phyloP scores from a whole-genome alignment of 2,888 invertebrate species.

The Gari tellinella region DNA sequence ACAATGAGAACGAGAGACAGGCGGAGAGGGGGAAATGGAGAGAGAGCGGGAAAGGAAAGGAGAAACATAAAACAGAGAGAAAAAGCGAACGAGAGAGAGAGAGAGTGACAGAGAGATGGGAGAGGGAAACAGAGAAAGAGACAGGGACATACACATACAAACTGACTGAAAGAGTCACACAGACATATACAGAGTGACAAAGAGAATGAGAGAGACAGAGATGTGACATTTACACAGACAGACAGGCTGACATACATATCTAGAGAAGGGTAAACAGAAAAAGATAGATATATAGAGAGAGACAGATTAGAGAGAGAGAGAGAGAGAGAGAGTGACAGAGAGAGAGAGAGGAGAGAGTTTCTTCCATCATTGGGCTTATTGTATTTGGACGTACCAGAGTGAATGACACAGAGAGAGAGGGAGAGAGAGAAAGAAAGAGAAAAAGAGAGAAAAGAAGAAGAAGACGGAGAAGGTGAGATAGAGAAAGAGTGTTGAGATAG shows the following conservation, averaged over 20 bases:
- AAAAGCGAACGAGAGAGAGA: neutral
- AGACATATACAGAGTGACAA: no score
- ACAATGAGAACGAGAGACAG: no score
- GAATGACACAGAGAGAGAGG: conserved; percentile 23
- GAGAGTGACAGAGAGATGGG: neutral
- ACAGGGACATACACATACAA: no score
- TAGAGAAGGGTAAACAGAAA: conserved; percentile 11
- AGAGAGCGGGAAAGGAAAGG: no score
- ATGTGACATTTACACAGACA: conserved; percentile 14
- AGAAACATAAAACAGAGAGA: no score
- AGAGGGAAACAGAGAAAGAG: conserved; percentile 9
- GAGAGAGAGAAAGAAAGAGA: conserved; percentile 20
- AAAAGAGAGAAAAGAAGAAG: neutral
- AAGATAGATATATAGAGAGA: no score
- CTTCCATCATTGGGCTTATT: no score
- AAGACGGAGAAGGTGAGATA: neutral
- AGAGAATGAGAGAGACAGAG: conserved; percentile 21
- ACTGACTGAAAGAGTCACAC: no score
- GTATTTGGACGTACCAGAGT: no score
- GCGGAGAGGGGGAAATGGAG: no score
- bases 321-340: conserved; percentile 12
- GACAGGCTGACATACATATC: conserved; percentile 21
- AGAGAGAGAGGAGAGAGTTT: conserved; percentile 21
- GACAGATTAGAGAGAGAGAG: no score
- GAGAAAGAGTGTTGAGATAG: no score